A percentile compares a stretch with the other conserved stretches of the same genome.
Conservation (phyloP, 1,140 invertebrate species). For the Drosophila equinoxialis region DNA sequence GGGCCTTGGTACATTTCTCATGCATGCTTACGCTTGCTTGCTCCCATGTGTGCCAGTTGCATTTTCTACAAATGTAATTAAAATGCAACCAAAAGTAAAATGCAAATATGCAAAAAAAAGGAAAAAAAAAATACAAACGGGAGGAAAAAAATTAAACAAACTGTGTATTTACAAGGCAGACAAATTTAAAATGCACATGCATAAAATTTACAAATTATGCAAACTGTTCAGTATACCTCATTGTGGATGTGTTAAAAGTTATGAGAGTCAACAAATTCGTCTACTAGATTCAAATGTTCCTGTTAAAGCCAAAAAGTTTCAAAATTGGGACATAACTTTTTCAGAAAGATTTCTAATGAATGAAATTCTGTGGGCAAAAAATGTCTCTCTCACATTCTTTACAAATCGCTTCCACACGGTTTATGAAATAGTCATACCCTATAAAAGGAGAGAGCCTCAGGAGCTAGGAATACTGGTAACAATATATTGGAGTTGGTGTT, state of each 20-base stretch:
- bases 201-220: neutral
- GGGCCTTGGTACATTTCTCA: constrained; percentile 44
- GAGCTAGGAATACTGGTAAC: neutral
- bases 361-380: too few species aligned
- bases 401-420: neutral
- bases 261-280: too few species aligned
- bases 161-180: constrained; percentile 17
- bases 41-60: constrained; percentile 37
- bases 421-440: too few species aligned
- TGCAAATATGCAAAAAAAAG: constrained; percentile 28
- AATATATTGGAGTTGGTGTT: neutral
- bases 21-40: constrained; percentile 48
- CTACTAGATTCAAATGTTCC: too few species aligned
- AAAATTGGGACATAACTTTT: too few species aligned
- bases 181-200: constrained; percentile 16
- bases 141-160: constrained; percentile 15
- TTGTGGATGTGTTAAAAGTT: too few species aligned
- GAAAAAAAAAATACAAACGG: too few species aligned
- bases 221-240: too few species aligned
- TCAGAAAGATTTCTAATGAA: too few species aligned
- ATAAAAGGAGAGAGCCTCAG: too few species aligned
- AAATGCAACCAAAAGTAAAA: constrained; percentile 33
- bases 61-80: constrained; percentile 60
- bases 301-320: too few species aligned
- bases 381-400: too few species aligned